Percentiles rank a stretch among this genome's conserved stretches.
Evolutionary conservation across 2,797 vertebrate genomes (phyloP).

Genomic region (Alosa sapidissima): DNA sequence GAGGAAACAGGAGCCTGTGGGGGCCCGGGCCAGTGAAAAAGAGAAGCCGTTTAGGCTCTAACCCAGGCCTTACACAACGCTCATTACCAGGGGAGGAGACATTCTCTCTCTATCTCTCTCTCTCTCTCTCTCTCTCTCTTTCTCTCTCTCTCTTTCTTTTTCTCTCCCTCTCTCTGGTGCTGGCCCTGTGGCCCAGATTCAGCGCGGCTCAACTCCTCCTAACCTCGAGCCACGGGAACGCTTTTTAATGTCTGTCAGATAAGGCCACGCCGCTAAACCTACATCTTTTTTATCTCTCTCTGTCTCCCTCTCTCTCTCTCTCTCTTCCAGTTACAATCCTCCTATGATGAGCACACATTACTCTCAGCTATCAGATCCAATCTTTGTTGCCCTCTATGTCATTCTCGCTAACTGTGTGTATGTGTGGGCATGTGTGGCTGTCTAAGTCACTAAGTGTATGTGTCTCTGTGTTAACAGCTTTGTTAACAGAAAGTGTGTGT

Average conservation of each 20-base stretch:
- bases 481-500: neutral
- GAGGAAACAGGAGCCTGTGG: neutral
- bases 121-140: constrained; percentile 30
- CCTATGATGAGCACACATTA: constrained; percentile 34
- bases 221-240: neutral
- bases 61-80: neutral
- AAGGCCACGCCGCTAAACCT: neutral
- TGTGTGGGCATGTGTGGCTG: neutral
- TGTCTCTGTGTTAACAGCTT: neutral
- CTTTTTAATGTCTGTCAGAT: constrained; percentile 1
- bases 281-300: neutral
- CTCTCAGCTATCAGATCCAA: constrained; percentile 57
- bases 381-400: constrained; percentile 54
- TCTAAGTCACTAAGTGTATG: neutral
- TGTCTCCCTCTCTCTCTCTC: constrained; percentile 22
- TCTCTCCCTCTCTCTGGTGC: neutral
- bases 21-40: neutral
- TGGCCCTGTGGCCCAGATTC: neutral
- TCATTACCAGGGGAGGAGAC: constrained; percentile 11
- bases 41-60: constrained; percentile 38
- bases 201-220: neutral
- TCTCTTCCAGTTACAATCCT: constrained; percentile 41
- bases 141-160: neutral
- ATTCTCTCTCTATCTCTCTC: neutral
- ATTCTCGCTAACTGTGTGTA: constrained; percentile 40